Evolutionary conservation across 2,888 invertebrate genomes (phyloP).

Genomic region (Metellina segmentata): DNA sequence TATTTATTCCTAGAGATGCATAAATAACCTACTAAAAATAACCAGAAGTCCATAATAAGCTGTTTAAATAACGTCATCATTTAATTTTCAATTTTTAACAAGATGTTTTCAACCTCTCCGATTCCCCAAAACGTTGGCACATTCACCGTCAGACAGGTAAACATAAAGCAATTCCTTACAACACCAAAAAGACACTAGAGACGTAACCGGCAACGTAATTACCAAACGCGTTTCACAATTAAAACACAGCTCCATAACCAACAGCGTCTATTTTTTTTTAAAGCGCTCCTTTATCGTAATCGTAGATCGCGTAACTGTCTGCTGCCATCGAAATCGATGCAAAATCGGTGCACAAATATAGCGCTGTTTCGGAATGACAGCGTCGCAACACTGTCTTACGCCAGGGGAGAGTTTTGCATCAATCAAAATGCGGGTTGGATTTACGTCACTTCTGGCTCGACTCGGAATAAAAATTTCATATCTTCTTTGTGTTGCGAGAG

Average conservation of each 20-base stretch:
- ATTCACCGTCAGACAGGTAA: background rate
- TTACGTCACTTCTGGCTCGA: conserved; percentile 9
- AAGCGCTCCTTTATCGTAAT: conserved; percentile 5
- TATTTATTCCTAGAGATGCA: no score
- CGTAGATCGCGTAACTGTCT: background rate
- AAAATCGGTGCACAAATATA: background rate
- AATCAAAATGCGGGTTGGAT: background rate
- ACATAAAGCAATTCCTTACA: background rate
- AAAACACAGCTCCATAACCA: background rate
- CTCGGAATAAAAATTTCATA: background rate
- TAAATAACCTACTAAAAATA: no score
- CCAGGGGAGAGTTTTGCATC: background rate
- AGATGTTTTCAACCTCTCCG: background rate
- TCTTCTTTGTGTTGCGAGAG: conserved; percentile 23
- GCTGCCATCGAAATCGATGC: background rate
- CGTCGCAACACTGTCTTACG: conserved; percentile 4
- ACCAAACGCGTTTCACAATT: background rate
- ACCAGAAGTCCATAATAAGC: background rate
- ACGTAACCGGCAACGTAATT: background rate
- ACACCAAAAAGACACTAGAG: background rate
- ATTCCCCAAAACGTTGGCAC: background rate
- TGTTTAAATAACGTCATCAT: background rate
- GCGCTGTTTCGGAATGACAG: conserved; percentile 1
- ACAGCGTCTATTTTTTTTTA: background rate
- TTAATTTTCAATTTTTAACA: background rate